Evolutionary conservation across 2,113 vertebrate species (phyloP).

Genomic region (Macrotus californicus): DNA sequence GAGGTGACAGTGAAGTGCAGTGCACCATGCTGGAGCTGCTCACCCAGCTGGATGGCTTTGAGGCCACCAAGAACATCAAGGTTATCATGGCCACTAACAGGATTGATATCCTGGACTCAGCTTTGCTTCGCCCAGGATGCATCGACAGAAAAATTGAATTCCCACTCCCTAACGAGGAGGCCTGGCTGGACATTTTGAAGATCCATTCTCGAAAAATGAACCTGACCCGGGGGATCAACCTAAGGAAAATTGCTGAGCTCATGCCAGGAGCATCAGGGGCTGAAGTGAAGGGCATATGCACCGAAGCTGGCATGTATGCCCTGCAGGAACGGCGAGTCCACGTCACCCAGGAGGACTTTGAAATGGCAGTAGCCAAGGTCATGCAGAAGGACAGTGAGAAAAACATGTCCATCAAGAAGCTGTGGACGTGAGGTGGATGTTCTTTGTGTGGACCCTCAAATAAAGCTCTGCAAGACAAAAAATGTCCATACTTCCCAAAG

Average conservation of each 20-base stretch:
- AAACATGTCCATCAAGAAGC: slow-evolving; percentile 99
- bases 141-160: slow-evolving; percentile 99
- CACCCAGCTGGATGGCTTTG: slow-evolving; percentile 97
- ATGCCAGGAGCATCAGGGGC: slow-evolving; percentile 98
- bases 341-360: slow-evolving; percentile 97
- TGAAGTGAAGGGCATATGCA: slow-evolving; percentile 98
- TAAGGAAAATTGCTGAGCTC: slow-evolving; percentile 96
- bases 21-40: slow-evolving; percentile 98
- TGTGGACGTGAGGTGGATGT: slow-evolving; percentile 88
- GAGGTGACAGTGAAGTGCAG: slow-evolving; percentile 97
- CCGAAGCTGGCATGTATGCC: slow-evolving; percentile 98
- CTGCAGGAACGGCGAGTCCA: slow-evolving; percentile 95
- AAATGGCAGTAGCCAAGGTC: slow-evolving; percentile 99
- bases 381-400: slow-evolving; percentile 99
- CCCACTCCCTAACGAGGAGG: slow-evolving; percentile 98
- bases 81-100: slow-evolving; percentile 99
- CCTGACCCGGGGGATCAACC: slow-evolving; percentile 95
- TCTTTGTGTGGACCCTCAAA: slow-evolving; percentile 36
- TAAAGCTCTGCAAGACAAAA: slow-evolving; percentile 57
- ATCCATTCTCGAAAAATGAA: slow-evolving; percentile 99
- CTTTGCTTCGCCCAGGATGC: slow-evolving; percentile 94
- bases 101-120: slow-evolving; percentile 97
- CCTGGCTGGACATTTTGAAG: slow-evolving; percentile 96
- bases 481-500: too few relatives aligned
- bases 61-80: slow-evolving; percentile 99